Evolutionary conservation across 1,140 invertebrate species (phyloP), one percentile per base, ranked within the genome.

Genomic region (Phymastichus coffea): DNA sequence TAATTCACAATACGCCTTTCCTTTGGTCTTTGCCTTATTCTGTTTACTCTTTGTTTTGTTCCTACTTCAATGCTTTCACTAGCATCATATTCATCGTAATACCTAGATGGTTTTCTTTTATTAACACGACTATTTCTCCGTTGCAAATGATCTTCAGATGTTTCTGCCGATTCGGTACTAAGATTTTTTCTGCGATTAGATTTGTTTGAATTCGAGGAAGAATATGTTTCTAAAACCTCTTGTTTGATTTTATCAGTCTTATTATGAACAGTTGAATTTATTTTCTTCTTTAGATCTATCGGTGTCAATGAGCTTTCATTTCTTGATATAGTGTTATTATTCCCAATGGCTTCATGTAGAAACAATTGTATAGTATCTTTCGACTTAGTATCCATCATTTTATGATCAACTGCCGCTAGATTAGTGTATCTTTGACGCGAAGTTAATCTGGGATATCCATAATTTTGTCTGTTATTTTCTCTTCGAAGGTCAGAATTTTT

Each of bases 51-150:
- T 9, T 22, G 28, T 20, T 37, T 46, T n/a, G 33, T 22, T 7
- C 30, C 23, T 1, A 14, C 30, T 49, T 33, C 51, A 23, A 41
- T 37, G 25, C 46, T 61, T 51, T 55, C 52, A 49, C 40, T 40
- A 1, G 20, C 30, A 43, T 61, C 35, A 19, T 55, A 61, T 33
- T 33, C 28, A 26, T 55, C 52, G 23, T 49, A 49, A 56, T 61
- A 37, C 33, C 37, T 41, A n/a, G 15, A 35, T 7, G 25, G 10
- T 40, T 20, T 40, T 23, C 15, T 25, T 23, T 25, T 41, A 40
- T 17, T 54, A 26, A 35, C 43, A 20, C 30, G 28, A 35, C 9
- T 20, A 26, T 55, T 61, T 49, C 46, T 61, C 19, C 37, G 51
- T 14, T 35, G 20, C 23, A 26, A n/a, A 51, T 51, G 48, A 33